Conservation (phyloP, 2,888 invertebrate genomes). For the Ommatoiulus sabulosus region DNA sequence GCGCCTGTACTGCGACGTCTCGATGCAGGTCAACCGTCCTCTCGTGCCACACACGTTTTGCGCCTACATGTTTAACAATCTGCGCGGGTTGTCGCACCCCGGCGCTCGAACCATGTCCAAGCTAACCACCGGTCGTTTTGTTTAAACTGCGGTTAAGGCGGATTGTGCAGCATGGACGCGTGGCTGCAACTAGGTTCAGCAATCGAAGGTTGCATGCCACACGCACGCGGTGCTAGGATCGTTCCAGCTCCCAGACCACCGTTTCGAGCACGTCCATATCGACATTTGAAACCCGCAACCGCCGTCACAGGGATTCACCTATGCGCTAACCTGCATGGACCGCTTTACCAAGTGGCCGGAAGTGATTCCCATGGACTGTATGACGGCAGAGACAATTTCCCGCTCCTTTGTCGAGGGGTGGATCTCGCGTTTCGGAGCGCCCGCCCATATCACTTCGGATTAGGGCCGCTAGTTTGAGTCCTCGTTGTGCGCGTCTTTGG, state of each 20-base stretch:
- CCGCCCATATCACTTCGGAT: neutral
- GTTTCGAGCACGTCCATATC: neutral
- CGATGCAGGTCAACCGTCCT: neutral
- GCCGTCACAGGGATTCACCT: neutral
- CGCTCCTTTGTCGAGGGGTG: neutral
- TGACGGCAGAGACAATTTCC: neutral
- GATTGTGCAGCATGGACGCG: neutral
- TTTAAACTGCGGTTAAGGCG: neutral
- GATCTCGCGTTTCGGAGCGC: neutral
- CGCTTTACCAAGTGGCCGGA: neutral
- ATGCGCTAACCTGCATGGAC: neutral
- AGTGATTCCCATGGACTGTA: neutral
- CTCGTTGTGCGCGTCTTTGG: neutral
- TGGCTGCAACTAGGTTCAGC: neutral
- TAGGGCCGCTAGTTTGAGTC: neutral
- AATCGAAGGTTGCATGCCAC: neutral
- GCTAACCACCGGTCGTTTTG: neutral
- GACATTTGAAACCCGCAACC: neutral
- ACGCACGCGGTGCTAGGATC: neutral
- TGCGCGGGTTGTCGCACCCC: neutral
- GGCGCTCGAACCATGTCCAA: neutral
- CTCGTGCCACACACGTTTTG: neutral
- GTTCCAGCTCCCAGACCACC: neutral
- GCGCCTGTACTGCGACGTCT: neutral
- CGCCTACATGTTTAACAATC: neutral